Base-by-base conservation (phyloP, 2,888 invertebrate species). In the Trissoscelio sp. region DNA sequence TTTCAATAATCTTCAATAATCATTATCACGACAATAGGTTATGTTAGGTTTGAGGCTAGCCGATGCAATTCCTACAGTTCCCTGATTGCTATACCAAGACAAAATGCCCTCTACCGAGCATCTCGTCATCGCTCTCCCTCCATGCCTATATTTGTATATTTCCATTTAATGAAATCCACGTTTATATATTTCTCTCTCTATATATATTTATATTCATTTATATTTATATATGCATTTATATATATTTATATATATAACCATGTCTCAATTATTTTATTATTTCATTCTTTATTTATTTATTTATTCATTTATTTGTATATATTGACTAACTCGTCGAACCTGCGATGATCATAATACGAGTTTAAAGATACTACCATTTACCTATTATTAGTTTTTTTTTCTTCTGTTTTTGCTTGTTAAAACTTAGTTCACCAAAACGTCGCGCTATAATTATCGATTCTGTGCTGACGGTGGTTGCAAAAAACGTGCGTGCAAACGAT, bases 1-100 rank as follows among this genome's bases (percentile, higher is more conserved):
- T 12, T 34, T 34, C 34, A n/a, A n/a, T n/a, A n/a, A 11, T 18
- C 12, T n/a, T 83, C 62, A 80, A 83, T 85, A 83, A 69, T 62
- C 73, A 48, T 83, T 79, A 83, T 83, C 79, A 79, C 82, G 79
- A 83, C 70, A 66, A 58, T 72, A 78, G 82, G 64, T 83, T 80
- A 77, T 73, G 81, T 73, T 81, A 73, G 82, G 82, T 82, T 85
- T 83, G 82, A 89, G 87, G 87, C 87, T 87, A 88, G 86, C 88
- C 86, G 86, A 88, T 88, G 85, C 88, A 90, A 90, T 90, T 89
- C 88, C 88, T 89, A 88, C 86, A 80, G 64, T 88, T 86, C 86
- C 88, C 88, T 88, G 87, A 88, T 86, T 83, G 84, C 85, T 85
- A 85, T 81, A 87, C 83, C 86, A 82, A 83, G 82, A 85, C 83